Conservation (phyloP, 2,797 vertebrate species). For the Poeciliopsis turneri region DNA sequence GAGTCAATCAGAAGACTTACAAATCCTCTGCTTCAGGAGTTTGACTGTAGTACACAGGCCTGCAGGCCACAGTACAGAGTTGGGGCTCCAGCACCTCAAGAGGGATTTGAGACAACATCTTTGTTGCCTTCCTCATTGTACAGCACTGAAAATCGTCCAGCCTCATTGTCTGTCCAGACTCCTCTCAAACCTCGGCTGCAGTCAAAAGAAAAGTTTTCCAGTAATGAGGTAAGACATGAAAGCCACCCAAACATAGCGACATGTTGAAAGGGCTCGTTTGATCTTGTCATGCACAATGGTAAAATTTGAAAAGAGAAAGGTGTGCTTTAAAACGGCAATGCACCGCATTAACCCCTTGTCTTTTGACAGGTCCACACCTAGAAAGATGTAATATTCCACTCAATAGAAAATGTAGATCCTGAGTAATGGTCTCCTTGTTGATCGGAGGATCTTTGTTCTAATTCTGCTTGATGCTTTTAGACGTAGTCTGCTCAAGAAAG, state of each 20-base stretch:
- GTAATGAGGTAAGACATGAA: constrained; percentile 83
- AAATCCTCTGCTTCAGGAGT: constrained; percentile 75
- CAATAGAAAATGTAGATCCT: constrained; percentile 62
- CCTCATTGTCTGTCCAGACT: constrained; percentile 77
- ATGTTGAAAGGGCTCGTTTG: constrained; percentile 80
- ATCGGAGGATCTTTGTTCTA: constrained; percentile 40
- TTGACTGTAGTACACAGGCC: constrained; percentile 79
- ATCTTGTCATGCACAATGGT: constrained; percentile 76
- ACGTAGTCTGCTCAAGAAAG: constrained; percentile 20
- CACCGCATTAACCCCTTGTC: constrained; percentile 77
- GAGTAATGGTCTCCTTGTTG: constrained; percentile 56
- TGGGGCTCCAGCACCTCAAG: constrained; percentile 72
- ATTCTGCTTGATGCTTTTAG: constrained; percentile 53
- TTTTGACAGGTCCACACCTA: constrained; percentile 80
- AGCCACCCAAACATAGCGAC: constrained; percentile 69
- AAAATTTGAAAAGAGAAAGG: constrained; percentile 83
- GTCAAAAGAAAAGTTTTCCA: constrained; percentile 81
- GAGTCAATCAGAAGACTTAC: constrained; percentile 78
- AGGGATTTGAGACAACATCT: constrained; percentile 83
- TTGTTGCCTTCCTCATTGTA: constrained; percentile 78
- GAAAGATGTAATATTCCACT: constrained; percentile 71
- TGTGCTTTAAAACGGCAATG: constrained; percentile 73
- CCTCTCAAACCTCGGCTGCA: constrained; percentile 72
- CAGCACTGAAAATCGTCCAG: constrained; percentile 75
- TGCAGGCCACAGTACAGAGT: constrained; percentile 47